phyloP scores from a whole-genome alignment of 2,113 vertebrate genomes.

The Ailuropoda melanoleuca region DNA sequence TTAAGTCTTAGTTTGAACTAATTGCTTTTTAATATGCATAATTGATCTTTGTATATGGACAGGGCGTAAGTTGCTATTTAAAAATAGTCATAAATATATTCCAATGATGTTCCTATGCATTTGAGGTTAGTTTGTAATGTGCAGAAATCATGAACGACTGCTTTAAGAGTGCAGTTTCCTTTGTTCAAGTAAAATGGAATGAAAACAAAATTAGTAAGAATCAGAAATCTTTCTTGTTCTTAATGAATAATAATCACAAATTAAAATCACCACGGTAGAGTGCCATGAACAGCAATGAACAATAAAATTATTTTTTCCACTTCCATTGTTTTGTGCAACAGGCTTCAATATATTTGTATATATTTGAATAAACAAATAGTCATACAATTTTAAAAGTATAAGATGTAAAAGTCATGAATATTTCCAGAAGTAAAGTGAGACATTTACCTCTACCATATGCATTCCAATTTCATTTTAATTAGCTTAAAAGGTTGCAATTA shows the following conservation, averaged over 20 bases:
- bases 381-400: slow-evolving; percentile 27
- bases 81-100: not conserved
- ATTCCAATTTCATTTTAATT: slow-evolving; percentile 65
- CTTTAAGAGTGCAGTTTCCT: not conserved
- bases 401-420: slow-evolving; percentile 45
- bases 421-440: slow-evolving; percentile 29
- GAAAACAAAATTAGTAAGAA: slow-evolving; percentile 38
- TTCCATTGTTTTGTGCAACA: slow-evolving; percentile 24
- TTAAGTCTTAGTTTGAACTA: not conserved
- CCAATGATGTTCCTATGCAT: not conserved
- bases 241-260: slow-evolving; percentile 49
- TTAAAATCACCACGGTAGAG: not conserved
- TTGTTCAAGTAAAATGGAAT: slow-evolving; percentile 28
- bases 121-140: not conserved
- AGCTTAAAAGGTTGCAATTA: slow-evolving; percentile 50
- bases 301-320: slow-evolving; percentile 45
- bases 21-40: not conserved
- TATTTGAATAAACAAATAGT: slow-evolving; percentile 55
- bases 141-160: not conserved
- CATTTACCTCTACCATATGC: not conserved
- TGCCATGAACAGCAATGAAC: not conserved
- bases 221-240: not conserved
- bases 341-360: not conserved
- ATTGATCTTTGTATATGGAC: not conserved
- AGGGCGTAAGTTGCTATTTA: not conserved